A percentile compares a stretch with the other conserved stretches of the same genome.
Evolutionary conservation across 2,797 vertebrate genomes (phyloP).

Genomic region (Pteronotus mesoamericanus): DNA sequence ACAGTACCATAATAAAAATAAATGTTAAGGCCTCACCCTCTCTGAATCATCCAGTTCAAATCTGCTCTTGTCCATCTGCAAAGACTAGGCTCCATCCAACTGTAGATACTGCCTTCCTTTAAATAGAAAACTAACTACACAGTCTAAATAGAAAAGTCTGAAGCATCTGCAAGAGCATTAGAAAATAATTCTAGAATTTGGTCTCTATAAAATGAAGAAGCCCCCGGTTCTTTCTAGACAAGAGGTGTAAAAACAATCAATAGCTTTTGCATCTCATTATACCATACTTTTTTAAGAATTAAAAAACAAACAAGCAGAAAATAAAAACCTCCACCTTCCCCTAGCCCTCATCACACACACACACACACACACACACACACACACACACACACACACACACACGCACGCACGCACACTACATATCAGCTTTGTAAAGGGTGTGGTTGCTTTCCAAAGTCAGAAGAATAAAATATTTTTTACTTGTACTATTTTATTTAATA

Average conservation of each 20-base stretch:
- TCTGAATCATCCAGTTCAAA: not conserved
- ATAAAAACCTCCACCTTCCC: not conserved
- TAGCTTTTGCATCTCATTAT: not conserved
- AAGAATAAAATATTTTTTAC: not conserved
- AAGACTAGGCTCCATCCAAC: not conserved
- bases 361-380: not conserved
- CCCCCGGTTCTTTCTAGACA: not conserved
- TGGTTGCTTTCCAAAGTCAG: not conserved
- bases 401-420: not conserved
- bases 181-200: not conserved
- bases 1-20: not conserved
- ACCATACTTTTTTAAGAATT: not conserved
- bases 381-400: not conserved
- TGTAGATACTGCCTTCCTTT: not conserved
- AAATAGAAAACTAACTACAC: not conserved
- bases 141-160: not conserved
- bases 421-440: not conserved
- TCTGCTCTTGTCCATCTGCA: not conserved
- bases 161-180: not conserved
- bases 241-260: not conserved
- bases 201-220: not conserved
- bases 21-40: not conserved
- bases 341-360: not conserved
- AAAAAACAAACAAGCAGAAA: not conserved
- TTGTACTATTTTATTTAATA: constrained; percentile 5